Evolutionary conservation across 1,140 invertebrate genomes (phyloP).

Genomic region (Augochlora pura): DNA sequence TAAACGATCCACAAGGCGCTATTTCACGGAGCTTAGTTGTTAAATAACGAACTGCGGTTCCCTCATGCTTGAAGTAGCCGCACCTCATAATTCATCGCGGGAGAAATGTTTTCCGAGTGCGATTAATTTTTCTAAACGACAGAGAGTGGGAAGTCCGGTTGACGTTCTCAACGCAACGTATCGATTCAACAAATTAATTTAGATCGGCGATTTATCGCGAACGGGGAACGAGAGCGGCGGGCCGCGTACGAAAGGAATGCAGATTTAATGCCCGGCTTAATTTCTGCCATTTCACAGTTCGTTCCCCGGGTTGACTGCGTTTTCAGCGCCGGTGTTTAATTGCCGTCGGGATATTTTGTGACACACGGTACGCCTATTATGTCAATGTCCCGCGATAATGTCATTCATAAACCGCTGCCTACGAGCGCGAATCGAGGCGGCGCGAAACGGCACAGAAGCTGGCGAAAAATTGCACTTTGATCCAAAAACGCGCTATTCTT

Average conservation of each 20-base stretch:
- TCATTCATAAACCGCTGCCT: constrained; percentile 18
- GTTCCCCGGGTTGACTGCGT: constrained; percentile 36
- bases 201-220: constrained; percentile 22
- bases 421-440: background rate
- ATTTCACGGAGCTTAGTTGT: too few relatives aligned
- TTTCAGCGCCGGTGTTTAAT: constrained; percentile 41
- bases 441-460: constrained; percentile 10
- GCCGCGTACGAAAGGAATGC: constrained; percentile 35
- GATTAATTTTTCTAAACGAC: background rate
- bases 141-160: background rate
- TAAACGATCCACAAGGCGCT: too few relatives aligned
- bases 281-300: constrained; percentile 39
- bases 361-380: constrained; percentile 5
- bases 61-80: too few relatives aligned
- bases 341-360: constrained; percentile 17
- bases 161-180: background rate
- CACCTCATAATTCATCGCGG: too few relatives aligned
- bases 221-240: background rate
- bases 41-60: too few relatives aligned
- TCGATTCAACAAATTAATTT: constrained; percentile 42
- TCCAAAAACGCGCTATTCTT: too few relatives aligned
- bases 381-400: background rate
- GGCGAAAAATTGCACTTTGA: background rate
- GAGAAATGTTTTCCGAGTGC: too few relatives aligned
- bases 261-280: constrained; percentile 29